Evolutionary conservation across 2,113 vertebrate species (phyloP).

Genomic region (Cettia cetti): DNA sequence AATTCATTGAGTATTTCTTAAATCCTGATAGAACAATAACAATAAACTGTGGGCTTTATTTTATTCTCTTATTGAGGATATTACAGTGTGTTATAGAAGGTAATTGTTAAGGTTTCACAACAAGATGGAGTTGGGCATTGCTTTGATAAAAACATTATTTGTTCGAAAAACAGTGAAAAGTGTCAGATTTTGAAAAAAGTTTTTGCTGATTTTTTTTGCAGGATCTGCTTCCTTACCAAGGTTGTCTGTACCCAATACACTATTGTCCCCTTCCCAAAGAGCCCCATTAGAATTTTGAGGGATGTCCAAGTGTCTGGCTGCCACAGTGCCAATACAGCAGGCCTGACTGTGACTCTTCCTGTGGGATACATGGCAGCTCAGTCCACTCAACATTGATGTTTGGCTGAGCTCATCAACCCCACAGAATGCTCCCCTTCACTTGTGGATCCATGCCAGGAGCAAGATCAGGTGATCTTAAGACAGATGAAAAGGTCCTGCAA

Average conservation of each 20-base stretch:
- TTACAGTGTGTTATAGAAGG: not conserved
- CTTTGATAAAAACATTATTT: not conserved
- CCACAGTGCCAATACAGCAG: accelerated
- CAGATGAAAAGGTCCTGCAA: not conserved
- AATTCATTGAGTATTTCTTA: not conserved
- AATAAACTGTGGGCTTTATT: not conserved
- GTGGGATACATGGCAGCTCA: not conserved
- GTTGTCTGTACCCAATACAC: not conserved
- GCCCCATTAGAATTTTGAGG: not conserved
- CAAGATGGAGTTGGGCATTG: not conserved
- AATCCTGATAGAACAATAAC: not conserved
- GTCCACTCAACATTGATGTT: not conserved
- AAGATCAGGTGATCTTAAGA: not conserved
- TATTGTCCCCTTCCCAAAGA: not conserved
- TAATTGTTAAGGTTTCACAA: not conserved
- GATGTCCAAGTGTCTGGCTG: not conserved
- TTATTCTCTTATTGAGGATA: not conserved
- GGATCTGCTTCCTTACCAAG: not conserved
- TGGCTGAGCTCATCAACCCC: not conserved
- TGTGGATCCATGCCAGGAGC: not conserved
- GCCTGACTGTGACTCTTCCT: not conserved
- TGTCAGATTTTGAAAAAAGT: not conserved
- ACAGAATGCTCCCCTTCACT: not conserved
- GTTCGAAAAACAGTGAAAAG: not conserved
- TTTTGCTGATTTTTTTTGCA: not conserved